Conservation (phyloP, 2,113 vertebrate species). For the Cheilinus undulatus region DNA sequence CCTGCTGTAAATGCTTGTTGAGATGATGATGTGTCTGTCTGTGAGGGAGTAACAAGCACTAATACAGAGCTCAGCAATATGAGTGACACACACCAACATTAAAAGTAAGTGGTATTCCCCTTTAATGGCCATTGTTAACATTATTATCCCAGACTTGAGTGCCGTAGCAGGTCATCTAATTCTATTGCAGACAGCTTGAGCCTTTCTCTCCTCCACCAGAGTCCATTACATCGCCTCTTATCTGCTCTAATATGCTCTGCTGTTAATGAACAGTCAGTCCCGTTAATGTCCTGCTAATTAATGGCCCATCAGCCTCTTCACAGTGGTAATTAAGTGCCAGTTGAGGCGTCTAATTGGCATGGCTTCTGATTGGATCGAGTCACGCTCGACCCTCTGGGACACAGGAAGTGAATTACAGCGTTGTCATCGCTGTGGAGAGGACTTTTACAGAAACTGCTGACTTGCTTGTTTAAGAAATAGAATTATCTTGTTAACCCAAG, state of each 20-base stretch:
- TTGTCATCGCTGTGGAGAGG: conserved; percentile 66
- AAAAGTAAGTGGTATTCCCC: conserved; percentile 39
- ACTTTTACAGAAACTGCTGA: conserved; percentile 72
- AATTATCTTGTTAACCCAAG: conserved; percentile 68
- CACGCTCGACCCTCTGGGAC: conserved; percentile 75
- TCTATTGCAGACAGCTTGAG: conserved; percentile 57
- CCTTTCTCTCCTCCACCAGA: conserved; percentile 63
- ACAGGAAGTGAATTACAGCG: conserved; percentile 77
- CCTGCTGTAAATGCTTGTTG: neutral
- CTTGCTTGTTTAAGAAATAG: conserved; percentile 65
- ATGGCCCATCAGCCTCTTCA: conserved; percentile 78
- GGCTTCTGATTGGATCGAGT: conserved; percentile 78
- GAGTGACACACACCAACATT: conserved; percentile 39
- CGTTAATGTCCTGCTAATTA: conserved; percentile 83
- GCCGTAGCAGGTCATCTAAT: conserved; percentile 70
- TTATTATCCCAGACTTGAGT: conserved; percentile 62
- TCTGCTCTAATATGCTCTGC: conserved; percentile 79
- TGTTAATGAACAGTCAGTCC: conserved; percentile 82
- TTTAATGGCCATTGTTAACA: conserved; percentile 64
- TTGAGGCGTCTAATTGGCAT: conserved; percentile 81
- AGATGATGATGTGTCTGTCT: conserved; percentile 24
- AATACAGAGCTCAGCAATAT: conserved; percentile 30
- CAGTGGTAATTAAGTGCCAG: conserved; percentile 80
- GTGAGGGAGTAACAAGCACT: conserved; percentile 4
- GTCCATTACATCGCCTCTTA: conserved; percentile 76